Evolutionary conservation across 2,113 vertebrate genomes (phyloP).

Genomic region (Rissa tridactyla): DNA sequence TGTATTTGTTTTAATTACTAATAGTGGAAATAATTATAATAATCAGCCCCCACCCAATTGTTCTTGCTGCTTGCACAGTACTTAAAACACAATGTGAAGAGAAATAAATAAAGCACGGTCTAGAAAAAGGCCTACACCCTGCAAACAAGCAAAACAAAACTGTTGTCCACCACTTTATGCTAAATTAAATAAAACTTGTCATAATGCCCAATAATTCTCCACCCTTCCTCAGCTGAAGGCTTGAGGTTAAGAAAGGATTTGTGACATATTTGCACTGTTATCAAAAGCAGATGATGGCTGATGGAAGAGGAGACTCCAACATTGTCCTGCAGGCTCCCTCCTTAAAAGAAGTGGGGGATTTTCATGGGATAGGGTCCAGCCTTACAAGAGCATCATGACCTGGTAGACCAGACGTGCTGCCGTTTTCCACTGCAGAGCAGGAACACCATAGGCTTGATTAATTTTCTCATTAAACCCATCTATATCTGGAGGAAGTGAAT

Average conservation of each 20-base stretch:
- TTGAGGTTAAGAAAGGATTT: conserved; percentile 3
- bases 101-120: conserved; percentile 53
- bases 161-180: conserved; percentile 40
- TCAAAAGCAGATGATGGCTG: neutral
- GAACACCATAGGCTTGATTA: neutral
- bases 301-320: neutral
- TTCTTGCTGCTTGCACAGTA: conserved; percentile 47
- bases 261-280: neutral
- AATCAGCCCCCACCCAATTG: conserved; percentile 52
- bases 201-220: neutral
- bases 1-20: conserved; percentile 68
- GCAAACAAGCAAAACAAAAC: conserved; percentile 52
- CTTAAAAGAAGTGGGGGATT: neutral
- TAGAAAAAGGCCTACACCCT: conserved; percentile 39
- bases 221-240: conserved; percentile 37
- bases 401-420: neutral
- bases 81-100: conserved; percentile 50
- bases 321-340: neutral
- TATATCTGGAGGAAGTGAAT: neutral
- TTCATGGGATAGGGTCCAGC: neutral
- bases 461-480: neutral
- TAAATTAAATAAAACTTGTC: conserved; percentile 43
- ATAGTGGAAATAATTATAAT: conserved; percentile 63
- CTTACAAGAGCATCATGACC: neutral
- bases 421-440: neutral